These are phyloP conservation scores for Enteromius unitaeniatus DNA, from an alignment of 2,797 vertebrate genomes.

Conservation along the genomic window DNA sequence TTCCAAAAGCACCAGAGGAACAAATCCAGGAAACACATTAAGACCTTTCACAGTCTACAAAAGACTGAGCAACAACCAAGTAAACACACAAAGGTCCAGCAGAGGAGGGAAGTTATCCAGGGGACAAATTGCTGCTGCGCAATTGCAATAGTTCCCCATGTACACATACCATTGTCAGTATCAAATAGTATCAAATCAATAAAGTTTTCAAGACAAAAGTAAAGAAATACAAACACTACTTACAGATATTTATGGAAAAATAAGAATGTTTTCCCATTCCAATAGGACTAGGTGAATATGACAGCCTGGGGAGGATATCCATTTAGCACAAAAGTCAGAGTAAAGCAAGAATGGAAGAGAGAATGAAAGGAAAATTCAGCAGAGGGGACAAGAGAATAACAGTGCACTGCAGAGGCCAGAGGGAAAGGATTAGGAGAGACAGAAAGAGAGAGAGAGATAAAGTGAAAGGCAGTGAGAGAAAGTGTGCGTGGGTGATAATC, in stretches of 20 bases:
- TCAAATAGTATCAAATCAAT: not conserved
- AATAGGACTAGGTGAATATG: conserved; percentile 60
- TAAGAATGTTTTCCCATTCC: conserved; percentile 69
- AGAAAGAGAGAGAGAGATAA: conserved; percentile 65
- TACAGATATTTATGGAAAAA: conserved; percentile 68
- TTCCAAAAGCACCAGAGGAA: conserved; percentile 36
- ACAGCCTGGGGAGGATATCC: conserved; percentile 68
- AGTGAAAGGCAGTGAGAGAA: conserved; percentile 68
- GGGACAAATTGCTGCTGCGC: not conserved
- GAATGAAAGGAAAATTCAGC: conserved; percentile 58
- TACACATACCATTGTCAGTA: not conserved
- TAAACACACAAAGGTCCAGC: not conserved
- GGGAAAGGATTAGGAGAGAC: conserved; percentile 59
- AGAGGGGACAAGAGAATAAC: conserved; percentile 61
- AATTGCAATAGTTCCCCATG: conserved; percentile 2
- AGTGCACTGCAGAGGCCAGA: conserved; percentile 51
- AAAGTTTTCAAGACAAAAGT: not conserved
- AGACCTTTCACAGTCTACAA: conserved; percentile 12
- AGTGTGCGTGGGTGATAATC: conserved; percentile 75
- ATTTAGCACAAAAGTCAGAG: conserved; percentile 59
- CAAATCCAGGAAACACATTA: conserved; percentile 31
- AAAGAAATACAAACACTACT: conserved; percentile 56
- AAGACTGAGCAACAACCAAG: not conserved
- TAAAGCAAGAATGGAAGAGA: conserved; percentile 50
- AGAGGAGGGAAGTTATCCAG: not conserved